Base-by-base conservation (phyloP, 2,888 invertebrate genomes). In the Zygogramma bicolorata region DNA sequence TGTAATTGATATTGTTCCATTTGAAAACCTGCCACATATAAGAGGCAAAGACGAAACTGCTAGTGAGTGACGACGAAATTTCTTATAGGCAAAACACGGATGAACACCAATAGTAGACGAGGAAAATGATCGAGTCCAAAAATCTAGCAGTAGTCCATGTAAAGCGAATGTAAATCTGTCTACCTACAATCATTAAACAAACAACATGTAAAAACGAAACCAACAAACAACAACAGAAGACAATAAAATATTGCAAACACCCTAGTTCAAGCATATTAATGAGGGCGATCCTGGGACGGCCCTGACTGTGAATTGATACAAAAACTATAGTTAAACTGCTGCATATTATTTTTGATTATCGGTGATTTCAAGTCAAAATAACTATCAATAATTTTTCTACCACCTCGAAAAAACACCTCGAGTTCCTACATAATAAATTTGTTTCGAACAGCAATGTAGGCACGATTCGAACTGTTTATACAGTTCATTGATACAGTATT, bases 161-260 rank as follows among this genome's bases (percentile, higher is more conserved):
- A 8, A 53, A 53, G 53, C 53, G n/a, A 13, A n/a, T n/a, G 25
- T 25, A 53, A 53, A 61, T 40, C 10, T 20, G 40, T 63, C 29
- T 63, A 7, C 18, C 15, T 20, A 46, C 18, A 46, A 46, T 10
- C 20, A 10, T 20, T 46, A 53, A 53, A 53, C 63, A 63, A 63
- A 29, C 46, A 63, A 63, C 63, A 49, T 29, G 42, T n/a, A 22
- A 46, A 40, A 46, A 27, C 63, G 53, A 63, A 63, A 42, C 31
- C 46, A 63, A 63, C 40, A 63, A 46, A 15, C 20, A 63, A 63
- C 63, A 63, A 63, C 31, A 6, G n/a, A 25, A 25, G 2, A 13
- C 27, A 46, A 42, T 27, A 42, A 31, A 63, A 63, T 63, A 63
- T 63, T 63, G 63, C 63, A 63, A 46, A 46, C 18, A 29, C 63